Percentiles rank a stretch among this genome's conserved stretches.
phyloP scores from a whole-genome alignment of 2,888 invertebrate genomes.

The Eristalis tenax region DNA sequence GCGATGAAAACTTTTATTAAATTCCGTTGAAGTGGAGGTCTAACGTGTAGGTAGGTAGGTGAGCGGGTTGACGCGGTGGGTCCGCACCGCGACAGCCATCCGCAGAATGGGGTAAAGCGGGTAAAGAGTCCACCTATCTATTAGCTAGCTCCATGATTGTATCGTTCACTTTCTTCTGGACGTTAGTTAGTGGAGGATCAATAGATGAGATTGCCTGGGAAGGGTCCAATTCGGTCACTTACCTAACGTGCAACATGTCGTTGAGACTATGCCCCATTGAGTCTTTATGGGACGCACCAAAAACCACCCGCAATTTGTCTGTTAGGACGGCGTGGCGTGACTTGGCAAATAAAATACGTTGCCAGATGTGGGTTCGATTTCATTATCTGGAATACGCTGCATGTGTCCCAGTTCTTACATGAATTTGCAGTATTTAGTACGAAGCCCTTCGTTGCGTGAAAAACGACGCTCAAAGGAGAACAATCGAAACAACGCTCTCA shows the following conservation, averaged over 20 bases:
- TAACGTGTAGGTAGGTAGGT: no score
- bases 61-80: no score
- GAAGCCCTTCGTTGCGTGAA: background rate
- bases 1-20: slow-evolving; percentile 40
- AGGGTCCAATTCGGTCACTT: no score
- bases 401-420: slow-evolving; percentile 4
- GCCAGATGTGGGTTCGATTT: slow-evolving; percentile 21
- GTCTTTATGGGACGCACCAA: slow-evolving; percentile 35
- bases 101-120: no score
- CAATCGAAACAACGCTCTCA: slow-evolving; percentile 3
- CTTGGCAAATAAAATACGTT: slow-evolving; percentile 57
- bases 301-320: slow-evolving; percentile 66
- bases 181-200: no score
- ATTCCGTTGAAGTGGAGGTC: slow-evolving; percentile 54
- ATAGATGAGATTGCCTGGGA: no score
- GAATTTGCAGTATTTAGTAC: background rate
- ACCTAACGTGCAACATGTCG: no score
- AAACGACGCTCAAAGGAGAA: slow-evolving; percentile 16
- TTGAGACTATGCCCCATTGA: no score
- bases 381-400: slow-evolving; percentile 10
- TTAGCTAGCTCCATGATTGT: no score
- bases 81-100: no score
- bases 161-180: no score
- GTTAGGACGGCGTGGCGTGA: slow-evolving; percentile 65
- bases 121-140: no score